Base-by-base conservation (phyloP, 2,888 invertebrate genomes). In the Agrypnus murinus region DNA sequence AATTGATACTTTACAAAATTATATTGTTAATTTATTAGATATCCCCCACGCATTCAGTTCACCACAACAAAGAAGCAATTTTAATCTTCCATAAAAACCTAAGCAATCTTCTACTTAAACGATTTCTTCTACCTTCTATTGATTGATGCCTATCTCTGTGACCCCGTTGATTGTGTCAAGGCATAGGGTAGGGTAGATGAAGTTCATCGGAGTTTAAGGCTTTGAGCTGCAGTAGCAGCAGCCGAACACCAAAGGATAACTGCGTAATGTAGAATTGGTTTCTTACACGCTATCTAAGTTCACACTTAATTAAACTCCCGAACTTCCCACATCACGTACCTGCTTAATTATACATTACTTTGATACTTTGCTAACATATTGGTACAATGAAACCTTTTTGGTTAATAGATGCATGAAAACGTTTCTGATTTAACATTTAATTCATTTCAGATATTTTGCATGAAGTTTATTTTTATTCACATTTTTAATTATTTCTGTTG, bases 301-400 rank as follows among this genome's bases (percentile, higher is more conserved):
- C 74, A 74, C 77, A 75, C 76, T 77, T 77, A 77, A 78, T 78
- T 77, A 77, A 77, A 77, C 75, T 77, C 46, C 64, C 64, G 62
- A 77, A 76, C 73, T 74, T 70, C 66, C 45, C 63, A 71, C 68
- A 70, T 73, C 68, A 72, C 66, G 57, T 58, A 12, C 58, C 65
- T 46, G 45, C 46, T 63, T 34, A 63, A 62, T 62, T 62, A 62
- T 62, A 48, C 59, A 45, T 36, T 43, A 59, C 43, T 31, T 59
- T 55, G 43, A 43, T 50, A 32, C 50, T 50, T 50, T 48, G 8
- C 15, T n/a, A 48, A 25, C 5, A 15, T 25, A 15, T 25, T 46
- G 46, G 1, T 46, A 1, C 7, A 17, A 10, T 9, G 19, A 19
- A 17, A 19, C 46, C 17, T 46, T 25, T 25, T 25, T 25, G 3